Evolutionary conservation across 2,113 vertebrate species (phyloP).

Genomic region (Zonotrichia leucophrys): DNA sequence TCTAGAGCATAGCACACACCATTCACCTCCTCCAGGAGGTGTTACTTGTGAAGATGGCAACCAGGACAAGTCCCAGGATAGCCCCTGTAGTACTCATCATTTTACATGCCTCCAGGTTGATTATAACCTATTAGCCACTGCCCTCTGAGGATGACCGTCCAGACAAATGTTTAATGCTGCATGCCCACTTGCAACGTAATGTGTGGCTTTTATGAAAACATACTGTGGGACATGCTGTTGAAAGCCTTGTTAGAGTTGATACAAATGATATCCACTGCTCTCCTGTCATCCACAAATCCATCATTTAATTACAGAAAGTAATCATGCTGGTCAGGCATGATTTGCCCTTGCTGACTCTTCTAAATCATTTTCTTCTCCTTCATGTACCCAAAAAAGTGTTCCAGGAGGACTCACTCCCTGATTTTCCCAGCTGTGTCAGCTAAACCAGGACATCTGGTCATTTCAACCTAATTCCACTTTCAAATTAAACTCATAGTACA

Average conservation of each 20-base stretch:
- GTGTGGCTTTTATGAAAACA: not conserved
- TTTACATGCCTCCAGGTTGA: not conserved
- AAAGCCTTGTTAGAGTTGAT: not conserved
- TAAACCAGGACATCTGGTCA: constrained; percentile 50
- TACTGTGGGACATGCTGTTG: not conserved
- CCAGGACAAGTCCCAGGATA: not conserved
- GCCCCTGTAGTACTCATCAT: not conserved
- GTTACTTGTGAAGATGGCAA: not conserved
- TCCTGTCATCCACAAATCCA: not conserved
- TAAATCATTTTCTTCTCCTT: constrained; percentile 40
- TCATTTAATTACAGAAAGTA: constrained; percentile 20
- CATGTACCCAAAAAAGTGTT: constrained; percentile 23
- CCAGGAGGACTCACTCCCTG: constrained; percentile 15
- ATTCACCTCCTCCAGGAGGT: not conserved
- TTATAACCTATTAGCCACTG: not conserved
- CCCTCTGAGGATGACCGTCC: not conserved
- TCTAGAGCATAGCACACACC: not conserved
- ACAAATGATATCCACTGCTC: not conserved
- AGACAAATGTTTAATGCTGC: not conserved
- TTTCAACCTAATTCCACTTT: constrained; percentile 51
- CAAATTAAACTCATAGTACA: constrained; percentile 7
- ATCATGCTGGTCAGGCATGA: constrained; percentile 19
- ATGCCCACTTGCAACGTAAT: not conserved
- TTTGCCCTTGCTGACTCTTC: constrained; percentile 42
- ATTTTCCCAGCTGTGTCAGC: constrained; percentile 57